These are phyloP conservation scores for Anolis sagrei DNA, from an alignment of 2,113 vertebrate genomes.

Conservation along the genomic window DNA sequence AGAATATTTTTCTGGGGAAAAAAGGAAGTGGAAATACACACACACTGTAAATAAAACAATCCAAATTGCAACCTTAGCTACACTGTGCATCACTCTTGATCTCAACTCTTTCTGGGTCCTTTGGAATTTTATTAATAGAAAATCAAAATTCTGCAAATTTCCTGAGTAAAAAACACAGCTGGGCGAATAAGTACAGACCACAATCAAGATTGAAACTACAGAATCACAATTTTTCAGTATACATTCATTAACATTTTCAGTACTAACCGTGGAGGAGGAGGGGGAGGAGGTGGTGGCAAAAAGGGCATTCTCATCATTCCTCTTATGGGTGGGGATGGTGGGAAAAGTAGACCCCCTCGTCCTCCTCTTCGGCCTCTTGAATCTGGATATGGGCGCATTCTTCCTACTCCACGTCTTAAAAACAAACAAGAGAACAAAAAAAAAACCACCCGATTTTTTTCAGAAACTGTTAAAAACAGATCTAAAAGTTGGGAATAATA, in stretches of 20 bases:
- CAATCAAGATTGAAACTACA: background rate
- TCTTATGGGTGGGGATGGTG: slow-evolving; percentile 54
- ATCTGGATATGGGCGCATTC: slow-evolving; percentile 77
- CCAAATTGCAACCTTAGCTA: background rate
- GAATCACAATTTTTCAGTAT: background rate
- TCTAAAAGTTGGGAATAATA: background rate
- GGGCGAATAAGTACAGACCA: background rate
- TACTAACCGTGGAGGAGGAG: slow-evolving; percentile 30
- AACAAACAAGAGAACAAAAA: slow-evolving; percentile 14
- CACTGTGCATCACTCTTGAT: background rate
- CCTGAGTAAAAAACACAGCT: background rate
- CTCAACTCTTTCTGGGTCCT: background rate
- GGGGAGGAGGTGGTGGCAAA: slow-evolving; percentile 46
- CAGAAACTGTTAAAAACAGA: background rate
- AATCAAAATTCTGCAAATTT: background rate
- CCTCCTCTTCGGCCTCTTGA: slow-evolving; percentile 65
- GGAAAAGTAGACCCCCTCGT: slow-evolving; percentile 65
- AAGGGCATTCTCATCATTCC: slow-evolving; percentile 69
- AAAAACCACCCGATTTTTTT: too few species aligned
- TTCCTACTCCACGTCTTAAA: slow-evolving; percentile 77
- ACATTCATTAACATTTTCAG: background rate
- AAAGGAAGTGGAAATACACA: background rate
- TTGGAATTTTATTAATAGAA: background rate
- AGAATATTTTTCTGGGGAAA: background rate
- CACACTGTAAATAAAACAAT: background rate